These are phyloP conservation scores for Percina caprodes DNA, from an alignment of 2,113 vertebrate species.

Conservation along the genomic window DNA sequence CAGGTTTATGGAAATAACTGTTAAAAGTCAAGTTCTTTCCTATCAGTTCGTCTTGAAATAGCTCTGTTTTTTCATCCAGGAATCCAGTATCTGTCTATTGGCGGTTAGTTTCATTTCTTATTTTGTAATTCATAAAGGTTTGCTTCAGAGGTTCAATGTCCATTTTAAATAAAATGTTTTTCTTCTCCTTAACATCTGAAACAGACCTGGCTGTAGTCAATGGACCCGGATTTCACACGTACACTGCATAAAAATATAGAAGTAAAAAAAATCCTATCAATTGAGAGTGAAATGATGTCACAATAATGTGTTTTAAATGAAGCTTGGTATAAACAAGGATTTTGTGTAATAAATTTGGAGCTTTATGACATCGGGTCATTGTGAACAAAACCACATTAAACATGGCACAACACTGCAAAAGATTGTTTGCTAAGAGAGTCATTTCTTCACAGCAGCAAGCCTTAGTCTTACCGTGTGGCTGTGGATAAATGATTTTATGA, in stretches of 20 bases:
- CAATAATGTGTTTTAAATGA: constrained; percentile 37
- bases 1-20: not conserved
- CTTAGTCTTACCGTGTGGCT: not conserved
- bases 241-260: not conserved
- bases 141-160: not conserved
- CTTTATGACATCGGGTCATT: not conserved
- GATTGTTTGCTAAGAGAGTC: not conserved
- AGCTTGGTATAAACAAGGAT: not conserved
- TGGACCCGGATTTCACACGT: not conserved
- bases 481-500: not conserved
- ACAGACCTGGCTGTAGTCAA: not conserved
- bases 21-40: not conserved
- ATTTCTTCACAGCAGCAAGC: not conserved
- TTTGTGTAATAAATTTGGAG: not conserved
- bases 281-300: not conserved
- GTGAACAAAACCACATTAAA: constrained; percentile 46
- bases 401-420: not conserved
- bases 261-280: not conserved
- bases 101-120: not conserved
- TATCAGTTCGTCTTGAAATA: not conserved
- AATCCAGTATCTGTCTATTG: not conserved
- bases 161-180: not conserved
- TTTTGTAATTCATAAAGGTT: not conserved
- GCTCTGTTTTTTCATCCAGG: not conserved
- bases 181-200: not conserved